Evolutionary conservation across 2,888 invertebrate species (phyloP), one percentile per base, ranked within the genome.

Genomic region (Lasioglossum oenotherae): DNA sequence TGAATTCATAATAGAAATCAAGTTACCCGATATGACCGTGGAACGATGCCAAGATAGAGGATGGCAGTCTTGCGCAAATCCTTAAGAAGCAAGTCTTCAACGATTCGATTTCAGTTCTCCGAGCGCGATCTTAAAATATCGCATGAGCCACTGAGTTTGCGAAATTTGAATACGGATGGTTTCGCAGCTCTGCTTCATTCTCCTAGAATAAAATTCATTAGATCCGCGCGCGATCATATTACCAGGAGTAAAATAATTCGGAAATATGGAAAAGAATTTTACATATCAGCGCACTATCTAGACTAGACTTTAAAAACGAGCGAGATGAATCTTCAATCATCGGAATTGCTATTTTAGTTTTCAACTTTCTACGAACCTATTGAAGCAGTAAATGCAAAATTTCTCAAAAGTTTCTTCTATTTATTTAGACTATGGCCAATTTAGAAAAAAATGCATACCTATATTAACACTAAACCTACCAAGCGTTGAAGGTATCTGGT

Each of bases 21-120:
- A 67, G 67, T 35, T 67, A 19, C 3, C 67, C 67, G 67, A 67
- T 35, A 35, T 19, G 35, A 67, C 35, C 8, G 19, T 67, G 67
- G 67, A 67, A 67, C 67, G 67, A 35, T 35, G 67, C 67, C 67
- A 67, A 67, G 67, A 67, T 35, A 67, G 67, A 35, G 19, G 19
- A 19, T 10, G 35, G 16, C 19, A 19, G 67, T 67, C 67, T 35
- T 31, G 35, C 67, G 31, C 35, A 67, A 67, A 67, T 67, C 35
- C 67, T 35, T 67, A 35, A 67, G 67, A 67, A 67, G 35, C 35
- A 35, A 35, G 35, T 67, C 67, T 19, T 35, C 67, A 19, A 67
- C 64, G 19, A 35, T 67, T 67, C 64, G 31, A 67, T 35, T 35
- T 6, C 35, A 67, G 67, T 31, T 67, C 19, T 19, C 35, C 8